Evolutionary conservation across 2,113 vertebrate species (phyloP), one percentile per base, ranked within the genome.

Genomic region (Cepphus grylle): DNA sequence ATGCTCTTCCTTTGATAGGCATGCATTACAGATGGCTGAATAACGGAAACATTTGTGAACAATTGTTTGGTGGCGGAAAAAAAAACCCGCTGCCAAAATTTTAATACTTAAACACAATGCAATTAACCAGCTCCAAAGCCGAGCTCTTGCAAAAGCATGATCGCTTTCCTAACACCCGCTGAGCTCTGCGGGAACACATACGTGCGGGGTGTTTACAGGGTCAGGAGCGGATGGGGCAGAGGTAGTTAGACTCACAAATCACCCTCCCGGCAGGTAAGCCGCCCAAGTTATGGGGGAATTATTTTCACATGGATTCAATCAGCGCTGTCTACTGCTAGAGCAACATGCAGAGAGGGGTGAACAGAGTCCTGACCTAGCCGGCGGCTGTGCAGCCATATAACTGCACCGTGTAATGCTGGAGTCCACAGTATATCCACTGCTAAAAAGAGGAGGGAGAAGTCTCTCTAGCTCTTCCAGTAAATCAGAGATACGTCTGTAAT

Each of bases 1-100:
- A 67, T 55, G 82, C 56, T 97, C 58, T 67, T 93, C 93, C 56
- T 85, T 84, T 95, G 95, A 66, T 95, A 94, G 86, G 55, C 94
- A 90, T 32, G 62, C 82, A 81, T 88, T 96, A 94, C 81, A 89
- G 86, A 93, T 81, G 52, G 85, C 77, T 93, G 94, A 78, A 42
- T 95, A 90, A 73, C 6, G 9, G 92, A 97, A 97, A 96, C 90
- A 89, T 94, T 97, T 91, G 58, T 86, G 97, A 97, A 92, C 90
- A 93, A 95, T 95, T 94, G 70, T 91, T 96, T 86, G 47, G 87
- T 90, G 50, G 59, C 8, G 8, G 40, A 49, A 84, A 78, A 82
- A 88, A 93, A 42, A 19, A 2, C 7, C n/a, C 3, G 8, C 88
- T 93, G 91, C 90, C 91, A 86, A 96, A 92, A 93, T 82, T 85